These are phyloP conservation scores for Arctocebus calabarensis DNA, from an alignment of 2,797 vertebrate genomes.

Conservation along the genomic window DNA sequence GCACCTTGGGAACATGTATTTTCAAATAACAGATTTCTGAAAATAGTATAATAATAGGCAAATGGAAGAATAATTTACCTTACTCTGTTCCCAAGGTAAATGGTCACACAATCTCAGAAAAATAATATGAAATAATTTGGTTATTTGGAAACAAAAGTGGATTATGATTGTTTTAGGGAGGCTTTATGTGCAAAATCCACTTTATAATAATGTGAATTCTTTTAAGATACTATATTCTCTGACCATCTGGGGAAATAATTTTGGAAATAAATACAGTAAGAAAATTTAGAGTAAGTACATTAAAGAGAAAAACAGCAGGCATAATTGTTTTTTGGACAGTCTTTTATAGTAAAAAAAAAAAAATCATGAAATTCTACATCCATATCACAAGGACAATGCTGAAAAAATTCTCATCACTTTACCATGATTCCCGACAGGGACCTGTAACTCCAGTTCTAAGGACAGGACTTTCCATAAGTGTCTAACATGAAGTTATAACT, in stretches of 20 bases:
- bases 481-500: conserved; percentile 58
- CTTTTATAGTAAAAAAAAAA: conserved; percentile 45
- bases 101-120: conserved; percentile 54
- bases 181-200: conserved; percentile 59
- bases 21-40: conserved; percentile 43
- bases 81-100: conserved; percentile 45
- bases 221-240: conserved; percentile 71
- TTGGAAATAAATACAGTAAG: conserved; percentile 50
- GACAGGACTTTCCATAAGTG: conserved; percentile 37
- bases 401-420: conserved; percentile 67
- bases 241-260: conserved; percentile 60
- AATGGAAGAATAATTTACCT: conserved; percentile 56
- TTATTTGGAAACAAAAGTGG: conserved; percentile 60
- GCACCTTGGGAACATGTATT: not conserved
- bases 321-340: conserved; percentile 59
- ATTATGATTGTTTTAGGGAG: conserved; percentile 57
- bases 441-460: conserved; percentile 48
- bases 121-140: conserved; percentile 36
- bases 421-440: conserved; percentile 50
- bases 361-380: conserved; percentile 56
- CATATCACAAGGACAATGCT: conserved; percentile 56
- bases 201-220: conserved; percentile 65
- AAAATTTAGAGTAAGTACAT: conserved; percentile 57
- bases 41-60: conserved; percentile 51
- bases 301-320: conserved; percentile 67